Evolutionary conservation across 2,113 vertebrate species (phyloP), one percentile per base, ranked within the genome.

Genomic region (Zeus faber): DNA sequence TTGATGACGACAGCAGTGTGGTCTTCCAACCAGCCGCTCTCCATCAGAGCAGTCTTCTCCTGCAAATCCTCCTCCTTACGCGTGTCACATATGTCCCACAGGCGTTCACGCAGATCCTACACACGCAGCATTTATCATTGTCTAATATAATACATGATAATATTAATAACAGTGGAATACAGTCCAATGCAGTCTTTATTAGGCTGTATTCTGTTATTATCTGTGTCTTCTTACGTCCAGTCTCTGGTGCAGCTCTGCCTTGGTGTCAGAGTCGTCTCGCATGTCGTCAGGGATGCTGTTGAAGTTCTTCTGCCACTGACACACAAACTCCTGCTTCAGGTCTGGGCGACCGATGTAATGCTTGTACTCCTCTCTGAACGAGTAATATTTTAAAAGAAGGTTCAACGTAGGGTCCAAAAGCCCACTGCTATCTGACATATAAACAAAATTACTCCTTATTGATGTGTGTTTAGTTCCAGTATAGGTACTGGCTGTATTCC

Each of bases 211-310:
- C 23, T 25, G 4, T 10, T 2, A 26, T 1, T 51, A 60, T 18
- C 17, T 49, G 41, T 3, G 4, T 9, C 7, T 9, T 50, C 92
- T 92, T 78, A 98, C 95, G 48, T 93, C 91, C 33, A 95, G 77
- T 76, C 93, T 91, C 63, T 94, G 91, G 51, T 96, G 93, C 17
- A 94, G 77, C 50, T 98, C 96, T 56, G 91, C 90, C 87, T 93
- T 96, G 21, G 88, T 93, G 62, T 97, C 95, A 7, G 92, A 89
- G 0, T 97, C 93, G 1, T 91, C 82, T 81, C 89, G 87, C 66
- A 95, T 74, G 51, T 95, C 92, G n/a, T 93, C 88, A 14, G 86
- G 45, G 33, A 95, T 31, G 39, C 82, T 88, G 81, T 95, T 98
- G 83, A 91, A 95, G 70, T 93, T 89, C 9, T 76, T 58, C 77